Evolutionary conservation across 37 sponge, comb jelly and placozoan genomes (phyloP).

Genomic region (Cliona cf. orientalis): DNA sequence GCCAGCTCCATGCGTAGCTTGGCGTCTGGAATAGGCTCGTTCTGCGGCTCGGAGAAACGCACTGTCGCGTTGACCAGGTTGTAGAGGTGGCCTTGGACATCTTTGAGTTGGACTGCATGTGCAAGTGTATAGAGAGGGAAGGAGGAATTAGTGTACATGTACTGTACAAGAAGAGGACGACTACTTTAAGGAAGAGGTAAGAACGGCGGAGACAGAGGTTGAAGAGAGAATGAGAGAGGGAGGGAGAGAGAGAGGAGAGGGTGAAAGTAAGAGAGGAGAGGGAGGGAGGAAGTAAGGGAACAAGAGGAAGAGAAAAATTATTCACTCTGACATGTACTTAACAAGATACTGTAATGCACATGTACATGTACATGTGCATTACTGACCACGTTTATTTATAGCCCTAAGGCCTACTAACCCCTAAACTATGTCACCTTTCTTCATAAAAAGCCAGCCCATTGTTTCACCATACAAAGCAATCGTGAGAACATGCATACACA

Average conservation of each 20-base stretch:
- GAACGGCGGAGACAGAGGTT: neutral
- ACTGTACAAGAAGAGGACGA: neutral
- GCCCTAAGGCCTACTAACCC: no score
- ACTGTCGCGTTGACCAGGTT: conserved; percentile 48
- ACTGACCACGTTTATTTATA: no score
- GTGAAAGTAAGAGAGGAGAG: no score
- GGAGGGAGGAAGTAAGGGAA: no score
- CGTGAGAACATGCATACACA: no score
- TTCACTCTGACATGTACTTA: no score
- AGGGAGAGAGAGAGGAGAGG: neutral
- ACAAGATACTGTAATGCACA: no score
- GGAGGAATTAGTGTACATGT: neutral
- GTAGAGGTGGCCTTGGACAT: conserved; percentile 69
- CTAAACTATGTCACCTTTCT: no score
- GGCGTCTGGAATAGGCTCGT: conserved; percentile 32
- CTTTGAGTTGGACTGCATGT: conserved; percentile 60
- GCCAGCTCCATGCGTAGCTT: conserved; percentile 53
- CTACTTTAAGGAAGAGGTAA: neutral
- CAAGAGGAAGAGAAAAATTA: no score
- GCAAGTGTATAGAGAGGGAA: conserved; percentile 3
- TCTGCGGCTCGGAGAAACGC: conserved; percentile 59
- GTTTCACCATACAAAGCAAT: no score
- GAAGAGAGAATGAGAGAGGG: neutral
- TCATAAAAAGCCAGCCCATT: no score
- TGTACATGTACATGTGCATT: no score